These are phyloP conservation scores for Ammospiza maritima DNA, from an alignment of 2,797 vertebrate genomes.

Conservation along the genomic window DNA sequence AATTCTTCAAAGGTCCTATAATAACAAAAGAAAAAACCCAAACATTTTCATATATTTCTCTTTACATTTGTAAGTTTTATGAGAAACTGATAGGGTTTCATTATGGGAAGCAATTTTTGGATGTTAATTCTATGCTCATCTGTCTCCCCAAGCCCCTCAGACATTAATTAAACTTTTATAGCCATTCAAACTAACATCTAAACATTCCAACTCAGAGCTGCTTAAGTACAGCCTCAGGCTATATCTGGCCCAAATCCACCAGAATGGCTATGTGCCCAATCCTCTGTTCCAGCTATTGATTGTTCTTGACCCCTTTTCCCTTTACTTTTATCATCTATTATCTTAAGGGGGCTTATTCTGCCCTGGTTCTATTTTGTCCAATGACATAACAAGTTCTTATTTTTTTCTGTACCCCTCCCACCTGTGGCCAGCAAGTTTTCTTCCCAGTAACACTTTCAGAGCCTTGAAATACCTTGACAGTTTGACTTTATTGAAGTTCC, in stretches of 20 bases:
- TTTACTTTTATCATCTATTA: conserved; percentile 48
- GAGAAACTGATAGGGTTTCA: background rate
- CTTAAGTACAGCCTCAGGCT: conserved; percentile 66
- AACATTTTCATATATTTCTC: background rate
- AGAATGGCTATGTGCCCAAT: conserved; percentile 64
- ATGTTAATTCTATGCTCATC: conserved; percentile 59
- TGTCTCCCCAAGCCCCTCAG: conserved; percentile 43
- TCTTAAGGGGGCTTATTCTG: conserved; percentile 7
- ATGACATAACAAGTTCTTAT: background rate
- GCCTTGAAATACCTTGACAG: background rate
- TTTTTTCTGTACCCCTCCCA: background rate
- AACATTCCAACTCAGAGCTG: conserved; percentile 47
- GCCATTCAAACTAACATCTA: conserved; percentile 63
- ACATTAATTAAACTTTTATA: conserved; percentile 69
- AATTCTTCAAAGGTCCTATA: background rate
- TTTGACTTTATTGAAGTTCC: conserved; percentile 4
- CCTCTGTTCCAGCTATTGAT: conserved; percentile 63
- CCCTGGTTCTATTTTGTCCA: background rate
- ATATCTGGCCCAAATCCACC: conserved; percentile 68
- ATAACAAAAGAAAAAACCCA: background rate
- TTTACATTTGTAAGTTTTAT: background rate
- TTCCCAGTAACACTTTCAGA: background rate
- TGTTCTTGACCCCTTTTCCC: conserved; percentile 64
- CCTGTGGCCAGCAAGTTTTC: background rate
- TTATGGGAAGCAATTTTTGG: conserved; percentile 16